Evolutionary conservation across 92 coral and sea anemone genomes (phyloP), one percentile per base, ranked within the genome.

Genomic region (Scolanthus callimorphus): DNA sequence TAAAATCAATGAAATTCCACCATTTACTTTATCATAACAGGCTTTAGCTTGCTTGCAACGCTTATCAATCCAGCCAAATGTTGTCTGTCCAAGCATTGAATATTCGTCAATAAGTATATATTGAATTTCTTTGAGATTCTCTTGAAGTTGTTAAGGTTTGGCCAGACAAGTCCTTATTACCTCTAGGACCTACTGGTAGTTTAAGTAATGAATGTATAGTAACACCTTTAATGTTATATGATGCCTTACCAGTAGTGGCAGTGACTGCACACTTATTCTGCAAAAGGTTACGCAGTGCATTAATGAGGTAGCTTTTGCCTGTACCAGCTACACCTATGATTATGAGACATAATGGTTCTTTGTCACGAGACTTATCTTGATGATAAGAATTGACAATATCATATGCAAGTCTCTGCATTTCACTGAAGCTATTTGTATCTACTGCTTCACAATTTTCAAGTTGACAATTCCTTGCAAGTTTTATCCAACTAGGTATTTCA

Each of bases 401-500:
- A 63, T 85, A 84, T 3, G 85, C 82, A 78, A 78, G 81, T 31
- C 22, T 37, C 79, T 84, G 91, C 91, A 84, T 84, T 67, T 84
- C 70, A 67, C 82, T 84, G 63, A 84, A 73, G 62, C 58, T 79
- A 25, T 39, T 53, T 29, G 75, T 62, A 57, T 85, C 85, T 46
- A 62, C 57, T 53, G 57, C 55, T 64, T 71, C 60, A 71, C 65
- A 59, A 51, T 41, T 67, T 61, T 72, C 55, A 49, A 27, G 74
- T 53, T 41, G 37, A n/a, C 27, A 68, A 39, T 29, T 20, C 12
- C 8, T 46, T 48, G 26, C 48, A 51, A 68, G 13, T 63, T 63
- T 63, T 2, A 63, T 34, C 80, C 80, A 73, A 12, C 49, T 27
- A 13, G 57, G 65, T 73, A 73, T 73, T 63, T 54, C 63, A 20